Evolutionary conservation across 23 tunicate genomes (phyloP), one percentile per base, ranked within the genome.

Genomic region (Phallusia fumigata): DNA sequence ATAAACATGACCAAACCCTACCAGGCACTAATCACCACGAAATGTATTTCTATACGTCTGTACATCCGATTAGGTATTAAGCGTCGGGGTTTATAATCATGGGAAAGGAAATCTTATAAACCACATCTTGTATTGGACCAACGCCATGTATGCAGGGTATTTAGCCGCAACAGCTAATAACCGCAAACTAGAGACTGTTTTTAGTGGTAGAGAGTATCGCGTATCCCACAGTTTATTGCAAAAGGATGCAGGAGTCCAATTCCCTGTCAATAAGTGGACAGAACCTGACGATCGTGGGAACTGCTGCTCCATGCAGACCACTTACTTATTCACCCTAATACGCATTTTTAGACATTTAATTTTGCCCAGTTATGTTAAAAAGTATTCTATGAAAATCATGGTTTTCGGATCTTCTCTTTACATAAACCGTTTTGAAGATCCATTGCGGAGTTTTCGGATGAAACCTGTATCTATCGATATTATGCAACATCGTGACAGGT

Each of bases 181-280:
- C 69, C 28, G 69, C 69, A 22, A 24, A 24, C 26, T 24, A 24
- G 69, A 24, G 5, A 58, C 69, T 22, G 69, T 58, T 58, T n/a
- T 22, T 58, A 21, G 26, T 58, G 26, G 69, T 22, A 13, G 28
- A 58, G 69, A 16, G 69, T 58, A 24, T 58, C 69, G 69, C 26
- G 69, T 58, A 58, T 6, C 69, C 47, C 69, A 6, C 16, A 13
- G 26, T 58, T 58, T 58, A 58, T 58, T 8, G 28, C 28, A 22
- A 58, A 58, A 58, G 69, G 69, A 58, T 24, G 69, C 69, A 58
- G 28, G 69, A 58, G 28, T 58, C 69, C 69, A 58, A 58, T 58
- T 58, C 69, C 69, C 69, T 24, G 69, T 58, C 69, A 58, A 58
- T 58, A 16, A 58, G 69, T 24, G 26, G 28, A 24, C 26, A 58